Evolutionary conservation across 2,797 vertebrate genomes (phyloP).

Genomic region (Arctocebus calabarensis): DNA sequence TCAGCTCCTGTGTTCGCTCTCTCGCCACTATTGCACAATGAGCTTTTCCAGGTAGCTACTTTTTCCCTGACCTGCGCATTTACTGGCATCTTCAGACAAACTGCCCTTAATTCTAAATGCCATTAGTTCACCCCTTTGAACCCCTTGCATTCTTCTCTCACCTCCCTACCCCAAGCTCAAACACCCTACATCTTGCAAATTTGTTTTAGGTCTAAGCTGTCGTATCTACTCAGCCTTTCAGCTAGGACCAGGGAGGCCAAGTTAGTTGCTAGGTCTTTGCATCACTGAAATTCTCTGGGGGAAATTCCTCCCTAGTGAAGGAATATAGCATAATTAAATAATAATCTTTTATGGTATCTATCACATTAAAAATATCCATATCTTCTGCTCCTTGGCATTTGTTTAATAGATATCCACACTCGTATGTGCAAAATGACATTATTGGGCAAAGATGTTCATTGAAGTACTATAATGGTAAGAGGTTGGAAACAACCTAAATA

Average conservation of each 20-base stretch:
- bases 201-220: neutral
- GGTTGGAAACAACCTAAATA: neutral
- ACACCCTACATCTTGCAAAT: neutral
- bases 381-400: neutral
- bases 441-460: neutral
- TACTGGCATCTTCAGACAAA: neutral
- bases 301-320: neutral
- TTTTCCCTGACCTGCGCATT: neutral
- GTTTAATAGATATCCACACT: neutral
- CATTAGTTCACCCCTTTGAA: neutral
- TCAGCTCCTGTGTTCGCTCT: neutral
- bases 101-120: neutral
- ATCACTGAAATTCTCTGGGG: neutral
- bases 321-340: neutral
- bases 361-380: neutral
- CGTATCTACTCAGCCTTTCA: neutral
- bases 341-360: neutral
- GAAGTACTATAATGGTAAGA: neutral
- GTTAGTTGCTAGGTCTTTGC: neutral
- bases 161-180: neutral
- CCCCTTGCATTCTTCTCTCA: neutral
- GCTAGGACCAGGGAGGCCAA: neutral
- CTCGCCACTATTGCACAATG: neutral
- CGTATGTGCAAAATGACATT: neutral
- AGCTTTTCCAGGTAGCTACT: neutral